Evolutionary conservation across 2,888 invertebrate genomes (phyloP).

Genomic region (Plemyria rubiginata): DNA sequence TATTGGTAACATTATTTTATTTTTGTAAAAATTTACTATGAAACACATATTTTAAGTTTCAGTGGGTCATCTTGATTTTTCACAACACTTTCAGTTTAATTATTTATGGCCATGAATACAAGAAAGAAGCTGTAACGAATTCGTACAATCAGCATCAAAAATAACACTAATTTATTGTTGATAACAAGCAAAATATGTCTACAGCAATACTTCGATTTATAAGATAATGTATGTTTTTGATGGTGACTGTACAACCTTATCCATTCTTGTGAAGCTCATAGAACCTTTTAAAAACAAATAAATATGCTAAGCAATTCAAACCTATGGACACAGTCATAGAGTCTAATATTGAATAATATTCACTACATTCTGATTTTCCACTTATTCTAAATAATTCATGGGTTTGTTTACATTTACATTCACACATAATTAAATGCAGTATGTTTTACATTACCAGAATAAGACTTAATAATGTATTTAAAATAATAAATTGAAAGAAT

Average conservation of each 20-base stretch:
- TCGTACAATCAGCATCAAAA: constrained; percentile 7
- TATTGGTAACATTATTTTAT: constrained; percentile 46
- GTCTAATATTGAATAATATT: background rate
- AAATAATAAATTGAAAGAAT: background rate
- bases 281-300: background rate
- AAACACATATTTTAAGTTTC: constrained; percentile 32
- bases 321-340: background rate
- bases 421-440: constrained; percentile 3
- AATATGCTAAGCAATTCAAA: background rate
- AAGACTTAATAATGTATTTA: background rate
- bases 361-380: background rate
- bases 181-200: background rate
- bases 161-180: constrained; percentile 8
- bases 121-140: background rate
- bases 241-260: constrained; percentile 5
- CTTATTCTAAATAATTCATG: background rate
- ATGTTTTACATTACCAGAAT: constrained; percentile 1
- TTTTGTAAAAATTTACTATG: constrained; percentile 42
- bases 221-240: too few species aligned
- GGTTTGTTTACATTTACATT: background rate
- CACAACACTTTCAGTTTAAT: constrained; percentile 30
- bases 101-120: constrained; percentile 3
- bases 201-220: background rate
- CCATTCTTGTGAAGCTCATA: background rate
- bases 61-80: constrained; percentile 29